Evolutionary conservation across 1,140 invertebrate species (phyloP).

Genomic region (Diplogasteroides magnus): DNA sequence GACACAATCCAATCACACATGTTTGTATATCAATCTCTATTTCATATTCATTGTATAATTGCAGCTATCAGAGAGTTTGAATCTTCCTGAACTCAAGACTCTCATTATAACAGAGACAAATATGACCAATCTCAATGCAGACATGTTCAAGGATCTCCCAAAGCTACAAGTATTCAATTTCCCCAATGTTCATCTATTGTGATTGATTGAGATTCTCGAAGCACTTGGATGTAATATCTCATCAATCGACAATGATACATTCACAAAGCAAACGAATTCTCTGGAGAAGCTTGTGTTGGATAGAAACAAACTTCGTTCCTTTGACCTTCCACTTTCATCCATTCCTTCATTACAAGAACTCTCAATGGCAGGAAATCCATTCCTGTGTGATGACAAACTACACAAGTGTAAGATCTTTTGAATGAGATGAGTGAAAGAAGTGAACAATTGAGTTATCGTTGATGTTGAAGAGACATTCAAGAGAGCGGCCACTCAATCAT

Average conservation of each 20-base stretch:
- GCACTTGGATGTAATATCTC: constrained; percentile 21
- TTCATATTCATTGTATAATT: not conserved
- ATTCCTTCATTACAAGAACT: constrained; percentile 18
- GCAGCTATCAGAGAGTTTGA: no score
- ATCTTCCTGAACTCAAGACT: constrained; percentile 12
- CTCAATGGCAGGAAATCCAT: constrained; percentile 22
- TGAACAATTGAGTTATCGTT: no score
- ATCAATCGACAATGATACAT: constrained; percentile 7
- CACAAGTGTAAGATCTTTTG: constrained; percentile 9
- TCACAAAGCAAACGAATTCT: constrained; percentile 11
- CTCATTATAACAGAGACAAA: constrained; percentile 17
- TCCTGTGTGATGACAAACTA: constrained; percentile 16
- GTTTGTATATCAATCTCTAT: not conserved
- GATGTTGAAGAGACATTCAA: constrained; percentile 16
- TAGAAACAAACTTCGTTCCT: constrained; percentile 11
- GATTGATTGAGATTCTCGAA: constrained; percentile 15
- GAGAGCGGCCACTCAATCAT: constrained; percentile 8
- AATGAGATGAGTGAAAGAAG: no score
- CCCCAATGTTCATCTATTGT: not conserved
- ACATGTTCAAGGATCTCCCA: not conserved
- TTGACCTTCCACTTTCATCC: not conserved
- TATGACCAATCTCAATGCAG: constrained; percentile 1
- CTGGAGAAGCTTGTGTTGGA: constrained; percentile 17
- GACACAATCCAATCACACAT: constrained; percentile 15
- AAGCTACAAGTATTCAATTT: not conserved